These are phyloP conservation scores for Ceuthmochares aereus DNA, from an alignment of 2,113 vertebrate species.

Conservation along the genomic window DNA sequence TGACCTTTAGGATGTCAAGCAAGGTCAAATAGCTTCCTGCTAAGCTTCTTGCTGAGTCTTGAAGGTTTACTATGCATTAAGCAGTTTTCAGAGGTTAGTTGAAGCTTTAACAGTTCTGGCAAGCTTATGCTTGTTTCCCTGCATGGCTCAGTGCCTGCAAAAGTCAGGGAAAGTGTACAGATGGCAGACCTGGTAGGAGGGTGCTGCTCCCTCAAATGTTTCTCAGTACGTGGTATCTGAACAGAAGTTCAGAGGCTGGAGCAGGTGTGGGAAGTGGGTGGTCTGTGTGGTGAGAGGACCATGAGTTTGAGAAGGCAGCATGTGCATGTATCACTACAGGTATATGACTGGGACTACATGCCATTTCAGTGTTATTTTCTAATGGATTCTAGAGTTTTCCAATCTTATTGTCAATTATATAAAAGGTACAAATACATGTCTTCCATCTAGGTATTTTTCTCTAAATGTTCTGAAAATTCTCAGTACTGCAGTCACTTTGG, in stretches of 20 bases:
- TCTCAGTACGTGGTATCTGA: background rate
- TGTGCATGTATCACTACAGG: background rate
- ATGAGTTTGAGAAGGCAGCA: accelerated
- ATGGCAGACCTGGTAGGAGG: background rate
- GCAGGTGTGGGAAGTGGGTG: accelerated
- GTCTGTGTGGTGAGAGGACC: background rate
- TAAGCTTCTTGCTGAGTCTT: background rate
- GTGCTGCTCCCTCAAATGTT: background rate
- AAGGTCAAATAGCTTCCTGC: background rate
- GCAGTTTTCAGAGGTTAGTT: slow-evolving; percentile 13
- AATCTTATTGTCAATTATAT: background rate
- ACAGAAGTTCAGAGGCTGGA: background rate
- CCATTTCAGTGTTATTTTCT: background rate
- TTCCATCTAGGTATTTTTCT: background rate
- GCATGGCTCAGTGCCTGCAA: background rate
- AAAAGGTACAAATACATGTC: background rate
- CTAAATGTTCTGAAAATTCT: background rate
- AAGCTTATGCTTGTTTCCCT: background rate
- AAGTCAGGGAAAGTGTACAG: accelerated
- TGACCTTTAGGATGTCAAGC: background rate
- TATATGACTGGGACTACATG: background rate
- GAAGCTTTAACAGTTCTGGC: background rate
- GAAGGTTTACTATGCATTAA: background rate
- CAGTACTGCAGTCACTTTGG: background rate
- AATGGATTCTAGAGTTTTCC: background rate